Conservation (phyloP, 2,797 vertebrate genomes). For the Gobio occitaniae region DNA sequence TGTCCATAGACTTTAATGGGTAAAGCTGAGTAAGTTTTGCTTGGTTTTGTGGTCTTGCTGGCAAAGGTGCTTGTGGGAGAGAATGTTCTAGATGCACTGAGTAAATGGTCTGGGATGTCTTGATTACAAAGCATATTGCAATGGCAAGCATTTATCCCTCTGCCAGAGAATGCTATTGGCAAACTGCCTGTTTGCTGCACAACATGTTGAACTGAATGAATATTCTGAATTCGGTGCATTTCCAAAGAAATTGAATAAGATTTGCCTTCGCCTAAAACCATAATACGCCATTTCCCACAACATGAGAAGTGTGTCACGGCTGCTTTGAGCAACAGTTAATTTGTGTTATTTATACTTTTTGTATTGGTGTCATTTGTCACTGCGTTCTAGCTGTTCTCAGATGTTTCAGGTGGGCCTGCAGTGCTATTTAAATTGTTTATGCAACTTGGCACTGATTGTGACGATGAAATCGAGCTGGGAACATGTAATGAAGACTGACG, state of each 20-base stretch:
- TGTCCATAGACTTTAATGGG: background rate
- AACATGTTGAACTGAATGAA: background rate
- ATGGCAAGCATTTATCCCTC: background rate
- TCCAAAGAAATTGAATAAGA: background rate
- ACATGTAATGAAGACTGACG: slow-evolving; percentile 29
- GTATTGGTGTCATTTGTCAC: background rate
- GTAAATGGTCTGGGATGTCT: background rate
- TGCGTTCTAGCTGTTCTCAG: background rate
- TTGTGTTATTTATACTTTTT: background rate
- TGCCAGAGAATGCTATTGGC: slow-evolving; percentile 32
- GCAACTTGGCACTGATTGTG: slow-evolving; percentile 23
- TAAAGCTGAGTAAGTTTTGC: slow-evolving; percentile 15
- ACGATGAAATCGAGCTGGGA: slow-evolving; percentile 32
- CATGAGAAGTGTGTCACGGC: too few relatives aligned
- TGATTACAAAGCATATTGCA: slow-evolving; percentile 38
- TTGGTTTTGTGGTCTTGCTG: background rate
- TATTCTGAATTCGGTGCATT: background rate
- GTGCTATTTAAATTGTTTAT: background rate
- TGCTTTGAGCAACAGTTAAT: background rate
- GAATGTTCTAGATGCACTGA: slow-evolving; percentile 23
- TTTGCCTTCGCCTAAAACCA: too few relatives aligned
- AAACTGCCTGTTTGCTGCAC: slow-evolving; percentile 8
- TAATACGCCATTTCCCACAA: background rate
- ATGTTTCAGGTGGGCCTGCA: background rate
- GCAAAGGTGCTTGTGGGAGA: slow-evolving; percentile 22